Evolutionary conservation across 2,888 invertebrate species (phyloP).

Genomic region (Cosmia trapezina): DNA sequence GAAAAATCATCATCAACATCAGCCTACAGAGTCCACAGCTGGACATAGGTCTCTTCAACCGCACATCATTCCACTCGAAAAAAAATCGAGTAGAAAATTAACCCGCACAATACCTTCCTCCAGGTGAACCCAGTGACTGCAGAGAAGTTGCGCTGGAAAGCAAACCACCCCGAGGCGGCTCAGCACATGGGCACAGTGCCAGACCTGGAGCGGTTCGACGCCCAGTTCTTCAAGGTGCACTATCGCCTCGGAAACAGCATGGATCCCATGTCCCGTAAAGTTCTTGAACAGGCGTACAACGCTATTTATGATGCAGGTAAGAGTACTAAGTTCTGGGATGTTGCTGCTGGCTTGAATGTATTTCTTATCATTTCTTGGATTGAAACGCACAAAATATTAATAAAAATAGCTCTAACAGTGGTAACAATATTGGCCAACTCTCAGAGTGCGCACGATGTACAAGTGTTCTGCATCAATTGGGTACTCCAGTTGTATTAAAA

Average conservation of each 20-base stretch:
- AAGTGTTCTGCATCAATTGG: too few relatives aligned
- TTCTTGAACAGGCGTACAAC: constrained; percentile 93
- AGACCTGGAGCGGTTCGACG: constrained; percentile 92
- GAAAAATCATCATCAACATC: not conserved
- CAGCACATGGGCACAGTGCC: constrained; percentile 92
- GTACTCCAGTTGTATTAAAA: too few relatives aligned
- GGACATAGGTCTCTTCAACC: not conserved
- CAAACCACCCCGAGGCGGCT: constrained; percentile 85
- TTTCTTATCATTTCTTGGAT: not conserved
- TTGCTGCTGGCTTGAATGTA: not conserved
- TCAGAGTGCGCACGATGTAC: not conserved
- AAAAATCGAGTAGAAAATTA: not conserved
- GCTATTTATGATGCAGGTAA: constrained; percentile 90
- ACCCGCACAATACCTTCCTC: not conserved
- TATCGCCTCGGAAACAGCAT: constrained; percentile 89
- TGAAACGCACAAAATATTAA: not conserved
- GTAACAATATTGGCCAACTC: not conserved
- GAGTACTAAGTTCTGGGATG: not conserved
- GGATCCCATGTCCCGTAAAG: constrained; percentile 91
- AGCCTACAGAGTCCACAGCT: not conserved
- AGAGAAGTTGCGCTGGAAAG: constrained; percentile 84
- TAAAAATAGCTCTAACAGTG: not conserved
- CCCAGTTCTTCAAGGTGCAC: constrained; percentile 93
- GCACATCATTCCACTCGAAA: not conserved
- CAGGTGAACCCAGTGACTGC: constrained; percentile 91